Conservation (phyloP, 2,113 vertebrate species). For the Elephas maximus region DNA sequence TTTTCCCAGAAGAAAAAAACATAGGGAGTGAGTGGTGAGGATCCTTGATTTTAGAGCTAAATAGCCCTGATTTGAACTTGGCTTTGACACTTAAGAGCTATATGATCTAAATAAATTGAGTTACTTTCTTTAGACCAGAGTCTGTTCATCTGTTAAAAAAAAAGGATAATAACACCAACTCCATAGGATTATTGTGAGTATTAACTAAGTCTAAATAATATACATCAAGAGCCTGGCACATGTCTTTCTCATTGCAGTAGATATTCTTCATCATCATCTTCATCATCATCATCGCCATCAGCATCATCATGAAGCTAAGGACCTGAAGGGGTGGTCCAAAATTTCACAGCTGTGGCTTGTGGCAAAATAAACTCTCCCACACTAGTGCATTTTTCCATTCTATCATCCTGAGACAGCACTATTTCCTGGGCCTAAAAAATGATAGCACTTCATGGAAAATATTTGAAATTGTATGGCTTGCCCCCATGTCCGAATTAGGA, state of each 20-base stretch:
- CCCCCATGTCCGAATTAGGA: conserved; percentile 78
- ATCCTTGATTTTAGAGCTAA: not conserved
- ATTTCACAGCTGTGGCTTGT: not conserved
- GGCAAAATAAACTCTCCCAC: conserved; percentile 38
- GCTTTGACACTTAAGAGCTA: not conserved
- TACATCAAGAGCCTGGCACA: not conserved
- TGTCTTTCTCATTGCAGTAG: not conserved
- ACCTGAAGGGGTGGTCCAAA: not conserved
- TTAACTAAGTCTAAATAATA: not conserved
- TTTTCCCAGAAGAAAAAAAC: not conserved
- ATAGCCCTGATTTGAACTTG: conserved; percentile 35
- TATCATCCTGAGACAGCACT: conserved; percentile 37
- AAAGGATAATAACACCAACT: not conserved
- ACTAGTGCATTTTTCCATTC: conserved; percentile 57
- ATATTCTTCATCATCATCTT: not conserved
- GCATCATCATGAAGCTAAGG: not conserved
- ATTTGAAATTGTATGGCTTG: conserved; percentile 80
- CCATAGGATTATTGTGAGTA: not conserved
- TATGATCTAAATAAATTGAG: not conserved
- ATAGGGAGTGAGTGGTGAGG: not conserved
- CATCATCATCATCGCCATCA: not conserved
- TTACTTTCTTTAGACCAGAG: not conserved
- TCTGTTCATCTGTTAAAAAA: not conserved
- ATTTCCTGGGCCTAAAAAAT: conserved; percentile 70
- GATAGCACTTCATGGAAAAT: conserved; percentile 75